A percentile compares a stretch with the other conserved stretches of the same genome.
Evolutionary conservation across 2,113 vertebrate genomes (phyloP).

Genomic region (Sphaerodactylus townsendi): DNA sequence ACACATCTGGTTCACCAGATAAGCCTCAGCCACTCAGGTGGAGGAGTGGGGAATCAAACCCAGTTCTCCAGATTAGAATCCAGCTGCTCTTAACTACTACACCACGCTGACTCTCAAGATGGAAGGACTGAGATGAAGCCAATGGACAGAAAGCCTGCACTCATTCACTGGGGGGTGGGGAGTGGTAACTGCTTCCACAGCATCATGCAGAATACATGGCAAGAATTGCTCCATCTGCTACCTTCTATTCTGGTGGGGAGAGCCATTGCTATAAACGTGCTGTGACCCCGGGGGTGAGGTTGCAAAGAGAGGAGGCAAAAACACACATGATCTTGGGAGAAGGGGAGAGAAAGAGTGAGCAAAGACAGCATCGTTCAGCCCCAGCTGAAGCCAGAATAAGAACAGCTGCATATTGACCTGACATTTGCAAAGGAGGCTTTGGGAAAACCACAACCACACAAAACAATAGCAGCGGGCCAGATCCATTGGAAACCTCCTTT

Average conservation of each 20-base stretch:
- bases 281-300: slow-evolving; percentile 4
- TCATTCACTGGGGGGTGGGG: neutral
- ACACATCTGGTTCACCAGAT: too few species aligned
- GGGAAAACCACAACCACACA: neutral
- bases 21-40: too few species aligned
- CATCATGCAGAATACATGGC: too few species aligned
- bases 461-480: neutral
- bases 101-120: too few species aligned
- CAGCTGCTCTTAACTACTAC: too few species aligned
- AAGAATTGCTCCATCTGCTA: neutral
- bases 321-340: neutral
- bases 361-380: neutral
- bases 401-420: neutral
- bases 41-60: too few species aligned
- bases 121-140: neutral
- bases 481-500: neutral
- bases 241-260: neutral
- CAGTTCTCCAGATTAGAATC: too few species aligned
- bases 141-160: neutral
- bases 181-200: neutral
- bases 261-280: neutral
- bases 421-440: neutral
- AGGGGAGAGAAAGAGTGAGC: neutral
- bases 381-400: neutral
- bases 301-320: neutral